Evolutionary conservation across 30 jellyfish, hydroid and myxozoan species (phyloP).

Genomic region (Chironex yamaguchii): DNA sequence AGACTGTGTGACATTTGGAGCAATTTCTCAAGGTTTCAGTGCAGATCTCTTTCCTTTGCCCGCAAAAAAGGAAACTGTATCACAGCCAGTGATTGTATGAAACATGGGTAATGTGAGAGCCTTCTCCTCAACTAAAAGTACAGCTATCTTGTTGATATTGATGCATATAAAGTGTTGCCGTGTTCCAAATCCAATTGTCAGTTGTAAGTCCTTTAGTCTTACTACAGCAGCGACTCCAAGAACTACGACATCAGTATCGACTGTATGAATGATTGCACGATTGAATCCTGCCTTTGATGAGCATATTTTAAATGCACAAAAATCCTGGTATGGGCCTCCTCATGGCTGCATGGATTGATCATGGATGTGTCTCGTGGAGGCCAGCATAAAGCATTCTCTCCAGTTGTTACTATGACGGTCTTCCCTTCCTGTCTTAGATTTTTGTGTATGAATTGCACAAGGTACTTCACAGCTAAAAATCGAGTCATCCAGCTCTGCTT

Average conservation of each 20-base stretch:
- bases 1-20: conserved; percentile 24
- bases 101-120: conserved; percentile 37
- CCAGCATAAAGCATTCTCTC: conserved; percentile 59
- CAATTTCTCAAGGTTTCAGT: conserved; percentile 17
- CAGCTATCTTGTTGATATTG: conserved; percentile 4
- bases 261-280: conserved; percentile 38
- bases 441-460: conserved; percentile 27
- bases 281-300: conserved; percentile 5
- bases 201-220: too few relatives aligned
- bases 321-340: conserved; percentile 62
- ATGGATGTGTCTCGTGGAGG: conserved; percentile 39
- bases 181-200: background rate
- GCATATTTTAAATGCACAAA: conserved; percentile 43
- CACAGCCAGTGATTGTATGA: conserved; percentile 43
- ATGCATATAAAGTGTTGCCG: conserved; percentile 7
- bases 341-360: conserved; percentile 61
- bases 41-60: conserved; percentile 17
- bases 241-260: conserved; percentile 65
- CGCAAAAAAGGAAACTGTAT: conserved; percentile 33
- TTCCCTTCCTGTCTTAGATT: conserved; percentile 45
- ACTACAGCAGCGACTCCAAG: conserved; percentile 33
- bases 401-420: conserved; percentile 41
- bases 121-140: conserved; percentile 11
- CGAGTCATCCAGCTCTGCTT: conserved; percentile 61
- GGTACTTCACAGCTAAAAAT: conserved; percentile 40